Base-by-base conservation (phyloP, 2,797 vertebrate species). In the Channallabes apus region DNA sequence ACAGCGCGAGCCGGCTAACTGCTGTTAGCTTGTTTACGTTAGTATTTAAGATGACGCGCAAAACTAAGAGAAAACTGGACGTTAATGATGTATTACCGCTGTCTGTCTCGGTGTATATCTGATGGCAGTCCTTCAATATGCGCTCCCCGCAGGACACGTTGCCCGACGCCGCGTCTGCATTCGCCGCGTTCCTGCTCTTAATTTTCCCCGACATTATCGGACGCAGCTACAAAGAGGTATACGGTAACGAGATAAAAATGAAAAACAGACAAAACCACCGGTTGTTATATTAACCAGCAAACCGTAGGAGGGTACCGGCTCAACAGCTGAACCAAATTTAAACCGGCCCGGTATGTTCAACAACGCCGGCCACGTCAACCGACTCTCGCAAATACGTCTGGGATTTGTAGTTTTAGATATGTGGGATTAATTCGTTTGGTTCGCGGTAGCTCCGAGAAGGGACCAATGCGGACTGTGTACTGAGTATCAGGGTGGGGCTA, bases 41-140 rank as follows among this genome's bases (percentile, higher is more conserved):
- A 22, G 62, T 64, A 24, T 5, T 27, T 38, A 68, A 32, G 14
- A 27, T 35, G 22, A 81, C 20, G 38, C 0, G 38, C 2, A 51
- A 18, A 20, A 5, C 9, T 7, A 38, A 38, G 0, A 17, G 12
- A 54, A 14, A 3, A 14, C 8, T 20, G 7, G 7, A 65, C 17
- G 9, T 20, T 41, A 29, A 0, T 17, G 22, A 35, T 41, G 56
- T 58, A 86, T 90, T 82, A 94, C 92, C 93, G 56, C 93, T 95
- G 69, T 94, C 91, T 0, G 91, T 68, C 0, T 96, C 94, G 35
- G 89, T 92, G 93, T 97, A 97, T 38, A 96, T 91, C 61, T 94
- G 92, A 81, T 97, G 96, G 91, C 96, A 96, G 77, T 97, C 96
- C 86, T 95, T 91, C 84, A 97, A 83, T 83, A 97, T 96, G 46